These are phyloP conservation scores for Drosophila varians DNA, from an alignment of 1,140 invertebrate genomes.

Conservation along the genomic window DNA sequence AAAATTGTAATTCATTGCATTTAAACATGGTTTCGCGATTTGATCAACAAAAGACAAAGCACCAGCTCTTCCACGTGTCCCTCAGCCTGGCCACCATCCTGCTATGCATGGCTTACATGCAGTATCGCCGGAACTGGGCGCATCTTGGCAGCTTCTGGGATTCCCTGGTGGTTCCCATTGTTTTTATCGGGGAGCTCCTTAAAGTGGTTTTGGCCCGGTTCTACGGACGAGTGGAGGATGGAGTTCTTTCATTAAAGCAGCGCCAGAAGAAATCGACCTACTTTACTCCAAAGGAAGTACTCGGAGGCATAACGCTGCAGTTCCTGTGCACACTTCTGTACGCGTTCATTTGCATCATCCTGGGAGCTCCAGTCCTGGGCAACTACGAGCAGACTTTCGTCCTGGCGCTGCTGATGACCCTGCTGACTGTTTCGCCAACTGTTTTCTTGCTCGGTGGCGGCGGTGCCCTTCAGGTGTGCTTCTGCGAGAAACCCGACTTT, in stretches of 20 bases:
- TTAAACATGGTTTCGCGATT: slow-evolving; percentile 74
- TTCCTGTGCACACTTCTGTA: slow-evolving; percentile 76
- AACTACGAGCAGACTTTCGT: slow-evolving; percentile 82
- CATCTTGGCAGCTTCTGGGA: slow-evolving; percentile 78
- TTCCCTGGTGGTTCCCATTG: slow-evolving; percentile 82
- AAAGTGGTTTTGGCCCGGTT: slow-evolving; percentile 75
- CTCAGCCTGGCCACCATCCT: slow-evolving; percentile 75
- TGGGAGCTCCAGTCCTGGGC: slow-evolving; percentile 78
- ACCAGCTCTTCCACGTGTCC: slow-evolving; percentile 80
- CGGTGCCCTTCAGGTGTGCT: slow-evolving; percentile 75
- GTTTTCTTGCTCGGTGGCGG: slow-evolving; percentile 76
- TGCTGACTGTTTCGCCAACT: slow-evolving; percentile 77
- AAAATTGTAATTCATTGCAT: slow-evolving; percentile 32
- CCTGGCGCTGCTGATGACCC: slow-evolving; percentile 70
- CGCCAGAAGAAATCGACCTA: slow-evolving; percentile 71
- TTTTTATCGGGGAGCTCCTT: slow-evolving; percentile 72
- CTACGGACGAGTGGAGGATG: slow-evolving; percentile 67
- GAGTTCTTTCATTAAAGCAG: slow-evolving; percentile 61
- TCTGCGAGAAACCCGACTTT: slow-evolving; percentile 80
- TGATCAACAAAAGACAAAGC: slow-evolving; percentile 80
- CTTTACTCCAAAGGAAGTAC: slow-evolving; percentile 66
- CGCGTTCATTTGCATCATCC: slow-evolving; percentile 79
- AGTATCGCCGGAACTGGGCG: slow-evolving; percentile 74
- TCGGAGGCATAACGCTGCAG: slow-evolving; percentile 70
- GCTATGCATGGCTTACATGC: slow-evolving; percentile 81